These are phyloP conservation scores for Xyliphius kryptos DNA, from an alignment of 2,113 vertebrate genomes.

Conservation along the genomic window DNA sequence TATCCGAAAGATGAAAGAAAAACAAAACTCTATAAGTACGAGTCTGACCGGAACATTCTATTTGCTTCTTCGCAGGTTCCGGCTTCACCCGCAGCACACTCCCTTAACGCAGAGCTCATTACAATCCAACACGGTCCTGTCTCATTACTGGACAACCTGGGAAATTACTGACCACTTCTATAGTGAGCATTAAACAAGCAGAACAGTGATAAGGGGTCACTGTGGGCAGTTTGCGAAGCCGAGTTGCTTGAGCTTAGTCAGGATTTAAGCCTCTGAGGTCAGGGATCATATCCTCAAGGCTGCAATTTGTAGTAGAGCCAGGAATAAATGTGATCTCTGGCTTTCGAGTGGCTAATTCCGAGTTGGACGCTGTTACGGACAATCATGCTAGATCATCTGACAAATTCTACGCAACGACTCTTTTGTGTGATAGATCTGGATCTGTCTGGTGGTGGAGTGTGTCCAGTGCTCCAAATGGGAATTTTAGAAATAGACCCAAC, in stretches of 20 bases:
- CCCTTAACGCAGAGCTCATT: constrained; percentile 7
- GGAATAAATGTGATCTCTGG: not conserved
- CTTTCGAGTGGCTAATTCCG: too few species aligned
- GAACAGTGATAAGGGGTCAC: not conserved
- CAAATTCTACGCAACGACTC: too few species aligned
- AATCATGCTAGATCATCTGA: too few species aligned
- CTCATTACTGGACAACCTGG: not conserved
- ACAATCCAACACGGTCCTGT: constrained; percentile 4
- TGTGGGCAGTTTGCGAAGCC: not conserved
- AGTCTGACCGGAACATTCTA: not conserved
- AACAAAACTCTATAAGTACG: too few species aligned
- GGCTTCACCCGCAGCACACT: not conserved
- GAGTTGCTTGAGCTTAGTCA: too few species aligned
- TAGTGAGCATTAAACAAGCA: constrained; percentile 2
- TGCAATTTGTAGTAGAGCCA: not conserved
- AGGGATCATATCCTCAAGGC: not conserved
- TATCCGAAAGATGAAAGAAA: too few species aligned
- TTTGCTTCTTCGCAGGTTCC: not conserved
- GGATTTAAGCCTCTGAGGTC: not conserved
- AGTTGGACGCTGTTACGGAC: too few species aligned
- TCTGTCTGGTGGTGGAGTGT: not conserved
- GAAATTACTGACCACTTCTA: not conserved
- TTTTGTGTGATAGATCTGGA: not conserved
- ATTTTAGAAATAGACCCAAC: not conserved
- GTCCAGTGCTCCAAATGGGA: not conserved